A percentile compares a stretch with the other conserved stretches of the same genome.
Conservation (phyloP, 2,113 vertebrate species). For the Taxidea taxus region DNA sequence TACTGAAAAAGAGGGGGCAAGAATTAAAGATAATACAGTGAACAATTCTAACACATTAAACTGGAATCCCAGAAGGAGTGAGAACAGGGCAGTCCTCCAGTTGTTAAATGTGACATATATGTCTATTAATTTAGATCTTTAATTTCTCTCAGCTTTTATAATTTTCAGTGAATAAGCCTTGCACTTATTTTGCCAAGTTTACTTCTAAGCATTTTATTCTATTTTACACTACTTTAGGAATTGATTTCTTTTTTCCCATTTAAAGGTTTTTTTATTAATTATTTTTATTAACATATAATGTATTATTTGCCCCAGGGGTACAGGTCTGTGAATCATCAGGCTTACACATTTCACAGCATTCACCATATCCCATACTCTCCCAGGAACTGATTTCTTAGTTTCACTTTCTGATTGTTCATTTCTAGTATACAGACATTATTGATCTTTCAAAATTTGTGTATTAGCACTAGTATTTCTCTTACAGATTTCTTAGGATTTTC, state of each 20-base stretch:
- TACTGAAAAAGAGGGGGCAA: neutral
- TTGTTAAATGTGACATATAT: neutral
- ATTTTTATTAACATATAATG: no score
- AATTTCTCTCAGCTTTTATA: neutral
- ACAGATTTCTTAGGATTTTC: neutral
- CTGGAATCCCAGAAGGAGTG: neutral
- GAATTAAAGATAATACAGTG: neutral
- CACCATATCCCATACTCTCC: no score
- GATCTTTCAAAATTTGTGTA: neutral
- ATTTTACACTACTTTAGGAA: neutral
- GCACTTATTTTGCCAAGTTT: neutral
- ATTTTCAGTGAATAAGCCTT: neutral
- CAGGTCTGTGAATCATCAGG: no score
- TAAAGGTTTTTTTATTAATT: no score
- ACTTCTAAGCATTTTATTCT: neutral
- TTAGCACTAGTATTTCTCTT: neutral
- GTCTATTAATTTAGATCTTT: neutral
- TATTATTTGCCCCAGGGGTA: no score
- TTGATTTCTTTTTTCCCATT: neutral
- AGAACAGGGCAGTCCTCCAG: neutral
- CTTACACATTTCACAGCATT: no score
- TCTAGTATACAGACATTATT: neutral
- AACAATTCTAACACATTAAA: neutral
- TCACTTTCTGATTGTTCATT: neutral
- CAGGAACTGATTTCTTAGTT: neutral